Percentiles rank a stretch among this genome's conserved stretches.
phyloP scores from a whole-genome alignment of 2,113 vertebrate species.

The Oncorhynchus masou region DNA sequence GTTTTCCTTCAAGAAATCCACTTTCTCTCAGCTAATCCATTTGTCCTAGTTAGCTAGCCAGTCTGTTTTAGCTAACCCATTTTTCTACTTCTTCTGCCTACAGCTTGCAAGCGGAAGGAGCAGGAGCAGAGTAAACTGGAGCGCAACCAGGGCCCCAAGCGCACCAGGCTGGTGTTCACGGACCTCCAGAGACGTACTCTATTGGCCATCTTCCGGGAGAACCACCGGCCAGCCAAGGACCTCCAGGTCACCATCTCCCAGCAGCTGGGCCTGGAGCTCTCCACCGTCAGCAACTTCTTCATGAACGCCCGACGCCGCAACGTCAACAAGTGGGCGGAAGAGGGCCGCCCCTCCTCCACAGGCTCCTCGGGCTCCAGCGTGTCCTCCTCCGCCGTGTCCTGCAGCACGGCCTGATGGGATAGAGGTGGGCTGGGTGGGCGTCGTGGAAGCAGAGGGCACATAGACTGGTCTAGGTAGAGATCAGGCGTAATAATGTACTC shows the following conservation, averaged over 20 bases:
- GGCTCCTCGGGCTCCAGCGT: constrained; percentile 73
- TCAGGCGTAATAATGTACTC: constrained; percentile 64
- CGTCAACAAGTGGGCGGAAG: constrained; percentile 82
- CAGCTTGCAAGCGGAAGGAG: constrained; percentile 78
- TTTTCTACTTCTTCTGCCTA: constrained; percentile 27
- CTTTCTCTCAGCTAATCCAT: constrained; percentile 68
- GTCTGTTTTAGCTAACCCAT: constrained; percentile 52
- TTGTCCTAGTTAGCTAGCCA: constrained; percentile 67
- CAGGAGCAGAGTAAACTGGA: constrained; percentile 77
- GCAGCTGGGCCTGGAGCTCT: constrained; percentile 83
- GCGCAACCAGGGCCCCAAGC: constrained; percentile 81
- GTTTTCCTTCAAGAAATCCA: constrained; percentile 71
- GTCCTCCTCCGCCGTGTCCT: constrained; percentile 77
- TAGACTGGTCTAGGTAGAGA: constrained; percentile 62
- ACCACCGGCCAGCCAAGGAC: constrained; percentile 80
- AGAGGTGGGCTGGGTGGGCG: constrained; percentile 33
- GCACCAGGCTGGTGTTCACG: constrained; percentile 82
- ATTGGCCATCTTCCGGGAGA: constrained; percentile 79
- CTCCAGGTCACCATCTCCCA: constrained; percentile 84
- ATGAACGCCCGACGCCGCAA: constrained; percentile 85
- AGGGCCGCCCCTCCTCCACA: constrained; percentile 76
- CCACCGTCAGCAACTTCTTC: constrained; percentile 88
- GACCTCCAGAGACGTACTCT: constrained; percentile 81
- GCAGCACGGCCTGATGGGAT: constrained; percentile 78
- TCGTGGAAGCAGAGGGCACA: constrained; percentile 51